Evolutionary conservation across 2,888 invertebrate species (phyloP), one percentile per base, ranked within the genome.

Genomic region (Drosophila tripunctata): DNA sequence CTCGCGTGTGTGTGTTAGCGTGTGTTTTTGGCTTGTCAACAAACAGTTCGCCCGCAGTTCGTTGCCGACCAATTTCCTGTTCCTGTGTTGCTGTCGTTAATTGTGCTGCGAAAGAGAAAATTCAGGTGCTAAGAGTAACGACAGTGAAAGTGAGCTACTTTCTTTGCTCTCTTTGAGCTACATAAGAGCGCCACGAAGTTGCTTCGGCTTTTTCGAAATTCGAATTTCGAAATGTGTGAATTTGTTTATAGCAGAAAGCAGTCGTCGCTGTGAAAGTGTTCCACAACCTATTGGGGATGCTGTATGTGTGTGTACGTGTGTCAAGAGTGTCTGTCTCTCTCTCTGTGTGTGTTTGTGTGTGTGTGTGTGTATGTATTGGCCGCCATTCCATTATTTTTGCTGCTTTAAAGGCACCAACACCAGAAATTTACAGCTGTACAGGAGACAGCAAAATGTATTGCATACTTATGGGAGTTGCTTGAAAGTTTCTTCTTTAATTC

Each of bases 211-310:
- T 58, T 83, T 84, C 80, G 80, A 84, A 80, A 24, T 84, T 78
- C 84, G 84, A 79, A 83, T 48, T 80, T 80, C 80, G 80, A 80
- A 84, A 81, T 63, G 85, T 80, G 85, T 81, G 78, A 80, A 80
- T 84, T 84, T 80, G 81, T 76, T 80, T 81, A 84, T 83, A 67
- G 52, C 62, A 56, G 50, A 58, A 41, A 54, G 24, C 40, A 52
- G 24, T 50, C 45, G 24, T 50, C 45, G 43, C 50, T 44, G 21
- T 31, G 35, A 56, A 58, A 54, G 47, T 57, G 45, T 15, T 35
- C 31, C 64, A 36, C 43, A 57, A 48, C 40, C n/a, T 22, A 36
- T 17, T 30, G 50, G n/a, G 58, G 65, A 70, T 65, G 74, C 74
- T 78, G 62, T 57, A 27, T 30, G 35, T 45, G 27, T 55, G 38